Evolutionary conservation across 2,888 invertebrate genomes (phyloP).

Genomic region (Cerceris rybyensis): DNA sequence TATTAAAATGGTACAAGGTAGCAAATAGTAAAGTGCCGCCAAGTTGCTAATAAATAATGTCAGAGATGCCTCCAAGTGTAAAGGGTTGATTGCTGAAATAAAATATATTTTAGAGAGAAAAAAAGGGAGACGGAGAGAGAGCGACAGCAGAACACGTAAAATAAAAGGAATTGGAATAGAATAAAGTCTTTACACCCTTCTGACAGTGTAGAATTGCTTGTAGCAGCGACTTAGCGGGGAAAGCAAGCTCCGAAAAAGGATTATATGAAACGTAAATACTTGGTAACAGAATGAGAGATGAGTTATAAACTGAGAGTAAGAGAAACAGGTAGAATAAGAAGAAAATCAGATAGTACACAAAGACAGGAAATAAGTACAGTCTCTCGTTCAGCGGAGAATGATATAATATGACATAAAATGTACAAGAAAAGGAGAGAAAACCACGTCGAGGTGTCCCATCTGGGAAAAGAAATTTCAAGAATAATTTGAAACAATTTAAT

Average conservation of each 20-base stretch:
- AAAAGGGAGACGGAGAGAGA: not conserved
- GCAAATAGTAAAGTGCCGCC: too few relatives aligned
- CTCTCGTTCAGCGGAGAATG: too few relatives aligned
- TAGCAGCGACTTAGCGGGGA: slow-evolving; percentile 2
- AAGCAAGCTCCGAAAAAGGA: slow-evolving; percentile 24
- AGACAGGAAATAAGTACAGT: slow-evolving; percentile 11
- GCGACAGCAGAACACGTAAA: not conserved
- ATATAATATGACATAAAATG: too few relatives aligned
- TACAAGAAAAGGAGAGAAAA: too few relatives aligned
- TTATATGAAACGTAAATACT: slow-evolving; percentile 42
- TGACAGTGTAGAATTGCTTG: not conserved
- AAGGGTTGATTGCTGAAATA: too few relatives aligned
- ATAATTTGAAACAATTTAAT: too few relatives aligned
- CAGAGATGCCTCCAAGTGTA: too few relatives aligned
- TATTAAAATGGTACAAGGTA: too few relatives aligned
- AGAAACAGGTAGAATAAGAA: not conserved
- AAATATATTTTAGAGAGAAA: too few relatives aligned
- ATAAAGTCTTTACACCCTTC: slow-evolving; percentile 34
- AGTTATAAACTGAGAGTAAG: not conserved
- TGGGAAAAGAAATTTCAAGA: too few relatives aligned
- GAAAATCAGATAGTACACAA: slow-evolving; percentile 41
- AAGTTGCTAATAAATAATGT: too few relatives aligned
- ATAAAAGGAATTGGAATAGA: slow-evolving; percentile 27
- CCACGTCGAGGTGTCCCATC: too few relatives aligned
- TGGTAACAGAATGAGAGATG: slow-evolving; percentile 15